Percentiles rank a stretch among this genome's conserved stretches.
Conservation (phyloP, 2,797 vertebrate species). For the Tangara arthus region DNA sequence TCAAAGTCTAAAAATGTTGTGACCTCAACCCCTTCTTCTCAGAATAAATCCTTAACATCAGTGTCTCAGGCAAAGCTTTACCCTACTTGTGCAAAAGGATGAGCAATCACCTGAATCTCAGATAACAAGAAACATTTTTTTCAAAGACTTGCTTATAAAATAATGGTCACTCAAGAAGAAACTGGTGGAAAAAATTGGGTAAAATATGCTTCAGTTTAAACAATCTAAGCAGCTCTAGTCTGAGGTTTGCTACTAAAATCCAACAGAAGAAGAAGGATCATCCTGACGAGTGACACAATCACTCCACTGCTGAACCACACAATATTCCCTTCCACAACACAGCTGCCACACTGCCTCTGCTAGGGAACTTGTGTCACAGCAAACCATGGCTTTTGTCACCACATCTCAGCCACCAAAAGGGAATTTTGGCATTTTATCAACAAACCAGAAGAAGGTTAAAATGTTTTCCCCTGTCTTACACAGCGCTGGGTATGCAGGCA, state of each 20-base stretch:
- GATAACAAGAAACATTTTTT: not conserved
- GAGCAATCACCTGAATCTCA: not conserved
- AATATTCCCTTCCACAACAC: not conserved
- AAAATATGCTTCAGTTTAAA: not conserved
- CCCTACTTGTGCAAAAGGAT: not conserved
- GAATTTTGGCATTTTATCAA: not conserved
- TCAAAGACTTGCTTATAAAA: not conserved
- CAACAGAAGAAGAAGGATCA: not conserved
- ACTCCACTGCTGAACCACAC: not conserved
- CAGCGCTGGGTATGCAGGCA: not conserved
- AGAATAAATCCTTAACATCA: not conserved
- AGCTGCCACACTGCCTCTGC: not conserved
- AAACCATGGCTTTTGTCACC: not conserved
- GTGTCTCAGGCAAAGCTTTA: not conserved
- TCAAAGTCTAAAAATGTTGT: constrained; percentile 31
- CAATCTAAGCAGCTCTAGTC: not conserved
- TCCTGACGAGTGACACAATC: not conserved
- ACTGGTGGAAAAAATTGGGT: no score
- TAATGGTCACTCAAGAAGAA: rapidly evolving
- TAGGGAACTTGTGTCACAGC: not conserved
- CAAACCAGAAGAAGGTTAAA: not conserved
- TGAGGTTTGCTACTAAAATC: not conserved
- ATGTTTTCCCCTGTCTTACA: not conserved
- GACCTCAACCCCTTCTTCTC: constrained; percentile 9
- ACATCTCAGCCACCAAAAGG: not conserved